Base-by-base conservation (phyloP, 1,140 invertebrate genomes). In the Nephotettix cincticeps region DNA sequence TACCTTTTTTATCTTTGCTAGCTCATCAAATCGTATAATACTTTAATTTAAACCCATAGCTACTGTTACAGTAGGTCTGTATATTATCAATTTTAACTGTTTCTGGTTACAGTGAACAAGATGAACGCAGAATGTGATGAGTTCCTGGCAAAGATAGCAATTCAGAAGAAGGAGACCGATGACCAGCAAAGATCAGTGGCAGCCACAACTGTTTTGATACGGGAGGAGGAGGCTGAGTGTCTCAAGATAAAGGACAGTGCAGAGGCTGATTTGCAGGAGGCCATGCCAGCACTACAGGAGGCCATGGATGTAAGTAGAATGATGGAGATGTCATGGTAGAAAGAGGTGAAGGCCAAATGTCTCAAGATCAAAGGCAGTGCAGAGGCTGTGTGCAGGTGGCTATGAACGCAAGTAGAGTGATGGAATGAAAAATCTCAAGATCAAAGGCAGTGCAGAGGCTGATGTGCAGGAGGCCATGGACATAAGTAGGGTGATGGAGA, bases 211-310 rank as follows among this genome's bases (percentile, higher is more conserved):
- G 81, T 85, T 61, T 87, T 89, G 79, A 95, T 95, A 51, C 84
- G 81, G 36, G 89, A 93, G 76, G 93, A 95, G 79, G 92, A 94
- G 79, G 83, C 85, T 6, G 88, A 89, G 74, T 94, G 92, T 80
- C 88, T 92, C 79, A 86, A 88, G 77, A 86, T 95, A 76, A 92
- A 92, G 0, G 88, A 90, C 70, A 83, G 91, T 17, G 93, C 93
- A 36, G 87, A 92, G 78, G 84, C 87, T 28, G 93, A 95, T 83
- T 81, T 96, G 19, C 88, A 90, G 73, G 87, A 88, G 75, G 93
- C 92, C n/a, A 87, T 95, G 83, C 94, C 93, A 0, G 92, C 93
- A 2, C 79, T 95, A 1, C 87, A 94, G 54, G 92, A 93, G 78
- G 93, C 93, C 45, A 87, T 92, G 72, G 87, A 87, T 81, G 91